Base-by-base conservation (phyloP, 2,888 invertebrate genomes). In the Lithodes maja region DNA sequence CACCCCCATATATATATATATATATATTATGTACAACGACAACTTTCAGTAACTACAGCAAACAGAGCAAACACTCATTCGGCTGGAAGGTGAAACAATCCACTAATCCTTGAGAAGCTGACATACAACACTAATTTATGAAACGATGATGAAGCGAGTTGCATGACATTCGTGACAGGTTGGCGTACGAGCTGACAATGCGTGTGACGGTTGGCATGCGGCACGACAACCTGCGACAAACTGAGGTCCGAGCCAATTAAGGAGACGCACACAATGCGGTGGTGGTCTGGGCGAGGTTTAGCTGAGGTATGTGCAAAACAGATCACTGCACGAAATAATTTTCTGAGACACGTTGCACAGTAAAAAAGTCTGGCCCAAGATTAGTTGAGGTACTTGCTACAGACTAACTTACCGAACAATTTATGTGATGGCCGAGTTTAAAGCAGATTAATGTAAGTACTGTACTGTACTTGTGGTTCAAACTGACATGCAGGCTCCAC, bases 221-320 rank as follows among this genome's bases (percentile, higher is more conserved):
- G 12, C 12, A 12, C 12, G 12, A 61, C 61, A 61, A 61, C 61
- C 61, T 12, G 12, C 12, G 61, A 61, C 61, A 61, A 12, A 61
- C 61, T 61, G 61, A 61, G 61, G 61, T 61, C 61, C 61, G 61
- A 61, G 61, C 61, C 61, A 61, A 61, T 61, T 61, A 5, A 61
- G 12, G 61, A 61, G 61, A 61, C 61, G 12, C 61, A 61, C 61
- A 12, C 5, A 5, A 61, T 0, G 33, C 33, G 33, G 33, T 61
- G 61, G 61, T 61, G 61, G 61, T 61, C 61, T 61, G 61, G 61
- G 61, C 61, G 61, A 61, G 61, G 61, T 61, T 61, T 61, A 61
- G 61, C 12, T 61, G 61, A 61, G 61, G 61, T 61, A 61, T 12
- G 61, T 61, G 61, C 61, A 61, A 5, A 7, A 61, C 61, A 61